These are phyloP conservation scores for Nesometra sesokonis DNA, from an alignment of 35 echinoderm and acorn worm species.

Conservation along the genomic window DNA sequence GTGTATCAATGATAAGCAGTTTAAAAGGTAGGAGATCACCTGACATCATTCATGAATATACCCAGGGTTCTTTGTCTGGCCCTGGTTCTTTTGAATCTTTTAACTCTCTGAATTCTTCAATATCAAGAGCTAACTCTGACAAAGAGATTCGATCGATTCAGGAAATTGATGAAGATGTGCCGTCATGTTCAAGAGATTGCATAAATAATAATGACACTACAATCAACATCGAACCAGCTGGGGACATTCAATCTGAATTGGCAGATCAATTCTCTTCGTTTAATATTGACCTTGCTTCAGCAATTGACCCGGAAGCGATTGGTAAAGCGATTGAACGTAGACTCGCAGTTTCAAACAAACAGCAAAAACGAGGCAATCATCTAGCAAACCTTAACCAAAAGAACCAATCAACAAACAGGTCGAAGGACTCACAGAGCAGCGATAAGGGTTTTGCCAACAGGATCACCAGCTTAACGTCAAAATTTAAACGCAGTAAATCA, in stretches of 20 bases:
- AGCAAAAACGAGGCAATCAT: not conserved
- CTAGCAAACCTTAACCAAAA: not conserved
- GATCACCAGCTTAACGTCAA: not conserved
- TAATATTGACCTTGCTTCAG: not conserved
- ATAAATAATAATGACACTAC: not conserved
- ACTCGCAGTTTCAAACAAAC: constrained; percentile 28
- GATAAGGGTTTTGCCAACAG: not conserved
- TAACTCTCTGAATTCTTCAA: not conserved
- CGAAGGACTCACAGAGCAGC: not conserved
- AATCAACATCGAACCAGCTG: not conserved
- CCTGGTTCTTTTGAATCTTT: not conserved
- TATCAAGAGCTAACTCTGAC: not conserved
- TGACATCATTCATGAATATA: not conserved
- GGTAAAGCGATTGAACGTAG: constrained; percentile 83
- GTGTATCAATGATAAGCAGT: not conserved
- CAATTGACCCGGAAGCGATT: constrained; percentile 56
- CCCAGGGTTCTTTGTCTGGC: not conserved
- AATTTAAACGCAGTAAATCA: not conserved
- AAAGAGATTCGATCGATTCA: not conserved
- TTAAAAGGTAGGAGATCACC: not conserved
- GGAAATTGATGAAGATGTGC: not conserved
- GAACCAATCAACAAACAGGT: not conserved
- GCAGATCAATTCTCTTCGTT: not conserved
- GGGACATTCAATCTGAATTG: not conserved
- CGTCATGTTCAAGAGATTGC: not conserved